phyloP scores from a whole-genome alignment of 2,888 invertebrate species.

The Mellilla xanthometata region DNA sequence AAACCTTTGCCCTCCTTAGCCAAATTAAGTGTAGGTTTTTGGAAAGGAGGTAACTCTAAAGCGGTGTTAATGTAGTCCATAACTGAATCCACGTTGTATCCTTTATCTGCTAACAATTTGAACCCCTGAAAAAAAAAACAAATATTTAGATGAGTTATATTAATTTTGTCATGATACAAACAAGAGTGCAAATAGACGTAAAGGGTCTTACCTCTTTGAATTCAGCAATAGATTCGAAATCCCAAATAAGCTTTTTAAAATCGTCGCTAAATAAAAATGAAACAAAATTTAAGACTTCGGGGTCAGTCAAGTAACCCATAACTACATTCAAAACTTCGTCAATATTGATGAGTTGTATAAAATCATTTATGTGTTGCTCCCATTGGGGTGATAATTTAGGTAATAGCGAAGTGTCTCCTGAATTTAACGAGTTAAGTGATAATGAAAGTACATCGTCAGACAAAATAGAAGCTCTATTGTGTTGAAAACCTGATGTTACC shows the following conservation, averaged over 20 bases:
- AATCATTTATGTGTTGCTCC: conserved; percentile 41
- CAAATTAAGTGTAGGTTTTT: conserved; percentile 20
- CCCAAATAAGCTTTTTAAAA: conserved; percentile 38
- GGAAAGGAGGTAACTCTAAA: conserved; percentile 37
- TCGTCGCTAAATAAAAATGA: conserved; percentile 39
- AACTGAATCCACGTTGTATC: conserved; percentile 39
- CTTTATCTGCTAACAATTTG: conserved; percentile 40
- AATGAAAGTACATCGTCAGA: conserved; percentile 7
- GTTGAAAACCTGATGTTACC: conserved; percentile 15
- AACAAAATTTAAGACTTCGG: conserved; percentile 42
- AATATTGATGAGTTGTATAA: conserved; percentile 40
- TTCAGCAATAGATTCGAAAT: conserved; percentile 44
- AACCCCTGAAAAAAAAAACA: conserved; percentile 47
- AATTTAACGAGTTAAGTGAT: background rate
- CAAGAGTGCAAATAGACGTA: too few relatives aligned
- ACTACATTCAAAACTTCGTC: conserved; percentile 37
- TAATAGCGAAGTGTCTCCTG: background rate
- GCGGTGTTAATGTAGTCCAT: conserved; percentile 39
- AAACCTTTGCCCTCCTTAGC: conserved; percentile 30
- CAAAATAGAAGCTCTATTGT: conserved; percentile 12
- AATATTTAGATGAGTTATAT: too few relatives aligned
- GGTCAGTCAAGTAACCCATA: conserved; percentile 40
- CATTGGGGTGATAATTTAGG: conserved; percentile 27
- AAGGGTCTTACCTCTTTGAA: conserved; percentile 54
- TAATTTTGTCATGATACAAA: too few relatives aligned